Percentiles rank a stretch among this genome's conserved stretches.
Evolutionary conservation across 1,140 invertebrate genomes (phyloP).

Genomic region (Belonocnema kinseyi): DNA sequence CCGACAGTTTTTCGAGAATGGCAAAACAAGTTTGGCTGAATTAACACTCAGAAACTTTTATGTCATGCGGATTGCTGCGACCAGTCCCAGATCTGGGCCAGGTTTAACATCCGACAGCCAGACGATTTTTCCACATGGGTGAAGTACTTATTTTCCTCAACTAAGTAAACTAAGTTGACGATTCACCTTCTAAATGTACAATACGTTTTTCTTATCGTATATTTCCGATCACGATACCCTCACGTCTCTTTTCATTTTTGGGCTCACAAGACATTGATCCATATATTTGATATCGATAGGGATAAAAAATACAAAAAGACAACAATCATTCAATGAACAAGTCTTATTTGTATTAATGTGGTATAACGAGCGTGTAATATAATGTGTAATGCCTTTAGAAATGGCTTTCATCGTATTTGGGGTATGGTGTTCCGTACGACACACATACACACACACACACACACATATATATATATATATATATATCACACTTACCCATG

Average conservation of each 20-base stretch:
- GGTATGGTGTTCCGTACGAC: slow-evolving; percentile 1
- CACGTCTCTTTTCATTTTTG: not conserved
- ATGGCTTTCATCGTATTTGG: slow-evolving; percentile 9
- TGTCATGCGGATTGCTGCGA: too few species aligned
- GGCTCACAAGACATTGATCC: not conserved
- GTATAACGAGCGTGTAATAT: slow-evolving; percentile 21
- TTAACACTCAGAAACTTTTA: too few species aligned
- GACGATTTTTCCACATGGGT: too few species aligned
- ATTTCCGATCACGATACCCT: not conserved
- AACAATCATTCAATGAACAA: slow-evolving; percentile 6
- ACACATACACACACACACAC: too few species aligned
- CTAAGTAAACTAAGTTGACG: too few species aligned
- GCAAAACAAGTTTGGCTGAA: too few species aligned
- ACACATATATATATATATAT: too few species aligned
- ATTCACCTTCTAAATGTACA: too few species aligned
- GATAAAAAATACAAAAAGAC: not conserved
- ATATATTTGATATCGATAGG: not conserved
- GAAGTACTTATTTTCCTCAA: too few species aligned
- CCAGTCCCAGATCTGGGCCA: too few species aligned
- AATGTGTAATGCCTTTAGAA: slow-evolving; percentile 17
- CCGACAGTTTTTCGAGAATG: too few species aligned
- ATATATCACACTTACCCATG: not conserved
- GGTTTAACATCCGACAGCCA: too few species aligned
- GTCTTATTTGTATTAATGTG: slow-evolving; percentile 4
- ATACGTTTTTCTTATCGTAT: not conserved